A percentile compares a stretch with the other conserved stretches of the same genome.
phyloP scores from a whole-genome alignment of 2,888 invertebrate species.

The Beris chalybata region DNA sequence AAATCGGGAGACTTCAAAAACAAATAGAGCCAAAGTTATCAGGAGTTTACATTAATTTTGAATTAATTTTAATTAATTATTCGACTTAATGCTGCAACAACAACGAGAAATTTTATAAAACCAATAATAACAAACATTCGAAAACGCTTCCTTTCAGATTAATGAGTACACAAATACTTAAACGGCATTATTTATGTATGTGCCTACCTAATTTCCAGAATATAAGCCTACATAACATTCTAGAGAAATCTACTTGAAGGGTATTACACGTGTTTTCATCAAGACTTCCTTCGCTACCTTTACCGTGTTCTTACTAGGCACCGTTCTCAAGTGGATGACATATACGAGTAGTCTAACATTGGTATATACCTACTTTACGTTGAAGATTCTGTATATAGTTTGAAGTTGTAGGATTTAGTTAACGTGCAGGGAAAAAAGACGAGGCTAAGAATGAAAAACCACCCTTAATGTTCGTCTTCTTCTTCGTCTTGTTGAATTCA shows the following conservation, averaged over 20 bases:
- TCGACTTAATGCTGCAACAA: too few relatives aligned
- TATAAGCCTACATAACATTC: constrained; percentile 25
- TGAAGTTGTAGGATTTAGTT: neutral
- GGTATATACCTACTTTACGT: neutral
- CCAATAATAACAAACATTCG: too few relatives aligned
- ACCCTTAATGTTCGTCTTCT: constrained; percentile 17
- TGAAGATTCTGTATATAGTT: too few relatives aligned
- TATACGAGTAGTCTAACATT: neutral
- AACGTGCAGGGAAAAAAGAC: neutral
- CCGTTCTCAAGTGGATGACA: neutral
- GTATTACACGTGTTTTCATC: constrained; percentile 28
- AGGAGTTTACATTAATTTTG: too few relatives aligned
- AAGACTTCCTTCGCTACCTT: constrained; percentile 2
- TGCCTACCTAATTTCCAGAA: constrained; percentile 26
- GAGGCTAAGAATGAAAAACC: constrained; percentile 16
- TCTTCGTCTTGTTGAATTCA: constrained; percentile 8
- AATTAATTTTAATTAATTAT: too few relatives aligned
- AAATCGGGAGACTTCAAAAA: too few relatives aligned
- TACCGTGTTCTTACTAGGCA: neutral
- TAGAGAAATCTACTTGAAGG: constrained; percentile 23
- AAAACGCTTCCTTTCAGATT: constrained; percentile 5
- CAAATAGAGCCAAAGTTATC: too few relatives aligned
- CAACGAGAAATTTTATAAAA: too few relatives aligned
- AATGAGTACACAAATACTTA: constrained; percentile 9
- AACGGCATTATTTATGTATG: constrained; percentile 22